These are phyloP conservation scores for Discoglossus pictus DNA, from an alignment of 2,797 vertebrate species.

Conservation along the genomic window DNA sequence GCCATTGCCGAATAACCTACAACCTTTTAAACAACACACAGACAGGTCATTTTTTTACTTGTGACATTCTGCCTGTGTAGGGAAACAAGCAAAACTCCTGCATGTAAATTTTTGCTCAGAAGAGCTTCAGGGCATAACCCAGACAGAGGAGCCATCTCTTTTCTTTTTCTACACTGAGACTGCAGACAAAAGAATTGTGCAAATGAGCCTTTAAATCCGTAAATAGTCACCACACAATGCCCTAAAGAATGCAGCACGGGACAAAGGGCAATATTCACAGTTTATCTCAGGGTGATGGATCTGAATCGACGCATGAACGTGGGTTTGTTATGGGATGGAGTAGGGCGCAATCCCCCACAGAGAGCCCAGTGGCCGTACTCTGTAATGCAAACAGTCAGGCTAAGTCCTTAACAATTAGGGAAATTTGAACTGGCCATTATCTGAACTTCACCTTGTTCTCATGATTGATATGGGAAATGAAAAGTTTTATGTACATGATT, in stretches of 20 bases:
- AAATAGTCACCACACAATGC: constrained; percentile 94
- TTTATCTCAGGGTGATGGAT: constrained; percentile 92
- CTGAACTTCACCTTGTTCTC: constrained; percentile 82
- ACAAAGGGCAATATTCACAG: constrained; percentile 92
- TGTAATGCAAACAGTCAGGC: constrained; percentile 80
- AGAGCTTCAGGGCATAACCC: constrained; percentile 73
- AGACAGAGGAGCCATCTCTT: constrained; percentile 70
- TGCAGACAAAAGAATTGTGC: constrained; percentile 98
- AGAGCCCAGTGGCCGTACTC: constrained; percentile 84
- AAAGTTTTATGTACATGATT: constrained; percentile 66
- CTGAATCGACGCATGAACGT: constrained; percentile 97
- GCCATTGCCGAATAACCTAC: constrained; percentile 64
- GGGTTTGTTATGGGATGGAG: constrained; percentile 85
- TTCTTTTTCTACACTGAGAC: constrained; percentile 81
- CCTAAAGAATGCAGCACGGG: constrained; percentile 85
- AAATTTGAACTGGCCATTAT: constrained; percentile 88
- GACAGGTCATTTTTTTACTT: constrained; percentile 67
- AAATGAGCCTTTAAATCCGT: constrained; percentile 98
- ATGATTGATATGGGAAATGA: constrained; percentile 98
- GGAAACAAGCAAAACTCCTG: constrained; percentile 62
- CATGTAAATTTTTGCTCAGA: constrained; percentile 71
- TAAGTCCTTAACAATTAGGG: constrained; percentile 86
- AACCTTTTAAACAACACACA: constrained; percentile 67
- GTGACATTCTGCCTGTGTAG: constrained; percentile 71
- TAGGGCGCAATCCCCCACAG: constrained; percentile 84